phyloP scores from a whole-genome alignment of 1,140 invertebrate genomes.

The Rhopalosiphum maidis region DNA sequence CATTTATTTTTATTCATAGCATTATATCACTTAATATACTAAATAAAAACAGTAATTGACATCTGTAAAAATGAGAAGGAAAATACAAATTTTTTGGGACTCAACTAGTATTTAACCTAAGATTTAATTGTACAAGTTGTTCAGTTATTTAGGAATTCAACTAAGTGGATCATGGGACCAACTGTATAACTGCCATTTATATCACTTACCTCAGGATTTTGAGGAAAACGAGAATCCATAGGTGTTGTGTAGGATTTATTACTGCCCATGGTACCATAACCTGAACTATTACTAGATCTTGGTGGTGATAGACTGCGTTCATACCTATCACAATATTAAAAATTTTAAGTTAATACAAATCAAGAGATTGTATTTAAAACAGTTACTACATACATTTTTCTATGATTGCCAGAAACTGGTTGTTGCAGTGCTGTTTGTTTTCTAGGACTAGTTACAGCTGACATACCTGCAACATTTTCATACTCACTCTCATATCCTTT shows the following conservation, averaged over 20 bases:
- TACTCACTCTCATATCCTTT: conserved; percentile 72
- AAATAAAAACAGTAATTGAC: too few species aligned
- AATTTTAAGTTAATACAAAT: conserved; percentile 6
- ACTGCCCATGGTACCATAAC: conserved; percentile 82
- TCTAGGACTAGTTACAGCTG: conserved; percentile 61
- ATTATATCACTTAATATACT: too few species aligned
- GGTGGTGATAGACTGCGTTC: conserved; percentile 81
- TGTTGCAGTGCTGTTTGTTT: conserved; percentile 64
- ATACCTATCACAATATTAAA: conserved; percentile 63
- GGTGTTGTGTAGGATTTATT: conserved; percentile 70
- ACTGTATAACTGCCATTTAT: not conserved
- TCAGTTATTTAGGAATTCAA: too few species aligned
- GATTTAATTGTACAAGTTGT: too few species aligned
- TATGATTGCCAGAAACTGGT: conserved; percentile 68
- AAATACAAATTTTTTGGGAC: too few species aligned
- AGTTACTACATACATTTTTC: conserved; percentile 64
- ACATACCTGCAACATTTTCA: conserved; percentile 70
- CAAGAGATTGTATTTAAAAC: not conserved
- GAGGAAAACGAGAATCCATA: conserved; percentile 66
- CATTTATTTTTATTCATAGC: too few species aligned
- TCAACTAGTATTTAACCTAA: too few species aligned
- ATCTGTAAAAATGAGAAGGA: too few species aligned
- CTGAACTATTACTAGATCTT: conserved; percentile 81
- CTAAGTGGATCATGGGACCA: too few species aligned
- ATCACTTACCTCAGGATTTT: conserved; percentile 63